These are phyloP conservation scores for Gymnothorax javanicus DNA, from an alignment of 2,797 vertebrate genomes.

Conservation along the genomic window DNA sequence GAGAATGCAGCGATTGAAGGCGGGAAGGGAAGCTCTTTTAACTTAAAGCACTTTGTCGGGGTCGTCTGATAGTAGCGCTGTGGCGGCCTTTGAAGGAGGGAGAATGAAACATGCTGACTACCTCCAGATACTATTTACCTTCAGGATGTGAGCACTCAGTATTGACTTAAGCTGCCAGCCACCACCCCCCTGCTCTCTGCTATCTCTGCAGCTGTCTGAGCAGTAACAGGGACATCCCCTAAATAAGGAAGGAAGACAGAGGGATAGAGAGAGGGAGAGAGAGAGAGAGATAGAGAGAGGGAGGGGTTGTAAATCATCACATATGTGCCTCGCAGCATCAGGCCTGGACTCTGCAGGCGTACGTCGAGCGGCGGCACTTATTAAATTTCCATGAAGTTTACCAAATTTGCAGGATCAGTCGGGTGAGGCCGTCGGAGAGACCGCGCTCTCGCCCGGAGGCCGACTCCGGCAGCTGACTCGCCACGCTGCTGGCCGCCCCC, in stretches of 20 bases:
- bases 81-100: conserved; percentile 70
- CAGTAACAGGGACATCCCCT: conserved; percentile 53
- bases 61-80: conserved; percentile 70
- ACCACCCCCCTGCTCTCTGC: conserved; percentile 62
- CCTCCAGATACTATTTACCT: conserved; percentile 74
- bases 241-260: conserved; percentile 32
- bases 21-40: conserved; percentile 78
- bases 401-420: conserved; percentile 77
- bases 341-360: conserved; percentile 68
- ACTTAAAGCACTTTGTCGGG: conserved; percentile 74
- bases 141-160: conserved; percentile 72
- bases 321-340: conserved; percentile 70
- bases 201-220: conserved; percentile 43
- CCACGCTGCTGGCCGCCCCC: conserved; percentile 60
- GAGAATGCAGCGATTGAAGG: conserved; percentile 73
- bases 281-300: neutral
- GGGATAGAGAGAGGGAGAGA: conserved; percentile 50
- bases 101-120: conserved; percentile 72
- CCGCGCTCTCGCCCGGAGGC: conserved; percentile 64
- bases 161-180: conserved; percentile 66
- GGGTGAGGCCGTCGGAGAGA: conserved; percentile 67
- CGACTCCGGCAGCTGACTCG: conserved; percentile 65
- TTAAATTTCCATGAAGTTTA: conserved; percentile 83
- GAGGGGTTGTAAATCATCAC: conserved; percentile 66
- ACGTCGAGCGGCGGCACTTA: conserved; percentile 74